These are phyloP conservation scores for Hypomecis punctinalis DNA, from an alignment of 2,888 invertebrate genomes.

Conservation along the genomic window DNA sequence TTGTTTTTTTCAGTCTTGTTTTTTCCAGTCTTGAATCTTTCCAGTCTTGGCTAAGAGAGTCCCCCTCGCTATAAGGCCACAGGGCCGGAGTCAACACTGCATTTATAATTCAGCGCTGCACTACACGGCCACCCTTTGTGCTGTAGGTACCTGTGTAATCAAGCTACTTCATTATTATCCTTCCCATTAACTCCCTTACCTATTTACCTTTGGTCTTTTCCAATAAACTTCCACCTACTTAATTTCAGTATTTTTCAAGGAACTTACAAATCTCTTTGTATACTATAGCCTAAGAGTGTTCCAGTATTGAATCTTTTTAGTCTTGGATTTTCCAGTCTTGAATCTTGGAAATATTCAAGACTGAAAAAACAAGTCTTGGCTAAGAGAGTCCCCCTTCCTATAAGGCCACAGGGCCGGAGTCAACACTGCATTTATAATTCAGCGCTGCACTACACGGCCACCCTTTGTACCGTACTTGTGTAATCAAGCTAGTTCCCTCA, in stretches of 20 bases:
- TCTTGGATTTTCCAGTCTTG: no score
- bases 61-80: conserved; percentile 18
- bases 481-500: conserved; percentile 25
- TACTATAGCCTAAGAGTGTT: no score
- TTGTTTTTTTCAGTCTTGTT: no score
- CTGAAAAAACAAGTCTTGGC: not conserved
- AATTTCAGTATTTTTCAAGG: no score
- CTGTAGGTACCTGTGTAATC: conserved; percentile 13
- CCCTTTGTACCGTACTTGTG: conserved; percentile 12
- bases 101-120: conserved; percentile 49
- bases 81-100: conserved; percentile 35
- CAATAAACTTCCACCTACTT: no score
- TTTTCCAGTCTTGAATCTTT: no score
- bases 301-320: no score
- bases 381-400: conserved; percentile 1
- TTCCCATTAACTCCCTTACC: no score
- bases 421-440: conserved; percentile 49
- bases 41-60: not conserved
- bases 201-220: no score
- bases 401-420: conserved; percentile 26
- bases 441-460: conserved; percentile 36
- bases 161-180: no score
- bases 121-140: conserved; percentile 24
- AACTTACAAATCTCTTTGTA: no score
- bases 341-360: not conserved